Conservation (phyloP, 2,113 vertebrate genomes). For the Raphicerus campestris region DNA sequence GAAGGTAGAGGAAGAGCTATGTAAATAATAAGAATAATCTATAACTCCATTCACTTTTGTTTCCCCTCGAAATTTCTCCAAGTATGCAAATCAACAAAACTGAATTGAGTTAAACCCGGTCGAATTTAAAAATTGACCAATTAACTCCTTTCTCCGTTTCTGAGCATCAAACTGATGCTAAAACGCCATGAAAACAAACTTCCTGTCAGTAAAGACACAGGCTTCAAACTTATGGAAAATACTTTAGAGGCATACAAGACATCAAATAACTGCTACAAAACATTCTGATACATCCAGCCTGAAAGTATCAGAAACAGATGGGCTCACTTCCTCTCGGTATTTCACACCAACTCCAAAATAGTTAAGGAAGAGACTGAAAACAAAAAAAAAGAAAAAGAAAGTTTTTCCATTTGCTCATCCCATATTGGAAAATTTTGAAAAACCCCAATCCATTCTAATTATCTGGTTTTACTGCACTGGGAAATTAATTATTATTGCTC, state of each 20-base stretch:
- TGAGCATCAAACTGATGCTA: background rate
- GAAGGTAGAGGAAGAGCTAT: background rate
- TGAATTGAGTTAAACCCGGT: background rate
- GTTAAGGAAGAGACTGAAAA: slow-evolving; percentile 23
- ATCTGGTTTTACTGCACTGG: background rate
- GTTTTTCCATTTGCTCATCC: slow-evolving; percentile 58
- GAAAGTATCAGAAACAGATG: slow-evolving; percentile 71
- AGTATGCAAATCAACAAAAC: background rate
- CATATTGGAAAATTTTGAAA: slow-evolving; percentile 30
- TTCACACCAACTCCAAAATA: slow-evolving; percentile 46
- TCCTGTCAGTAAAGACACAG: slow-evolving; percentile 38
- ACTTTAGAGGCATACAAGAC: slow-evolving; percentile 49
- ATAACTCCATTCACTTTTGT: background rate
- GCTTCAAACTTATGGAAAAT: slow-evolving; percentile 48
- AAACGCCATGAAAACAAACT: slow-evolving; percentile 41
- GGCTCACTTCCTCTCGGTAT: slow-evolving; percentile 55
- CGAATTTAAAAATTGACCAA: background rate
- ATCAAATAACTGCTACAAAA: slow-evolving; percentile 66
- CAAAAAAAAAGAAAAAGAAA: background rate
- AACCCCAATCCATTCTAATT: slow-evolving; percentile 43
- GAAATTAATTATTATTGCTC: slow-evolving; percentile 49
- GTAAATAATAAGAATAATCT: background rate
- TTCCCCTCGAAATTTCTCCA: background rate
- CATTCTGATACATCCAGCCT: slow-evolving; percentile 51
- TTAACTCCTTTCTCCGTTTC: background rate